Conservation (phyloP, 2,113 vertebrate genomes). For the Passer montanus region DNA sequence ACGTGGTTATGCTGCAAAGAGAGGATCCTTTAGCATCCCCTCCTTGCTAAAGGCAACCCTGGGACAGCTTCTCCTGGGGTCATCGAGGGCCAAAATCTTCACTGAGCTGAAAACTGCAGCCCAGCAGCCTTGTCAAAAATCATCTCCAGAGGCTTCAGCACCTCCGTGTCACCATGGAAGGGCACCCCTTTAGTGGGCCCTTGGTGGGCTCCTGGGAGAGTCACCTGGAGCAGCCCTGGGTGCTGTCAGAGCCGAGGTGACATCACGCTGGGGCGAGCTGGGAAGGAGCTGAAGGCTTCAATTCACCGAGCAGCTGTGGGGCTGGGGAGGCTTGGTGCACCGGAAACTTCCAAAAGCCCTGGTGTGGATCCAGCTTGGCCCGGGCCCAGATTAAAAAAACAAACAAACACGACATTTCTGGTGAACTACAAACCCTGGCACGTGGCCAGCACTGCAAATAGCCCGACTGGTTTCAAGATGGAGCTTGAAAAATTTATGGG, state of each 20-base stretch:
- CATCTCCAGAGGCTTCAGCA: too few relatives aligned
- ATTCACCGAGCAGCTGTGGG: not conserved
- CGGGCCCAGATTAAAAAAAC: not conserved
- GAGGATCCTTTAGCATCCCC: not conserved
- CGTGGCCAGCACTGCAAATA: not conserved
- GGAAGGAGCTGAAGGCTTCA: not conserved
- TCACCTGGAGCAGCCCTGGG: not conserved
- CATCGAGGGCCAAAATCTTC: not conserved
- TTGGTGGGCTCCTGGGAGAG: not conserved
- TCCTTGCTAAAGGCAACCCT: not conserved
- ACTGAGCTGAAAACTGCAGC: fast-evolving
- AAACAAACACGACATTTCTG: slow-evolving; percentile 57
- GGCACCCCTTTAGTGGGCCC: not conserved
- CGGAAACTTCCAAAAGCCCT: not conserved
- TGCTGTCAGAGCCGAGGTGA: fast-evolving
- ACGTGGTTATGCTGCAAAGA: fast-evolving
- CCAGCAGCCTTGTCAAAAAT: not conserved
- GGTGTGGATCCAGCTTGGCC: slow-evolving; percentile 36
- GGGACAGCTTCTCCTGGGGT: not conserved
- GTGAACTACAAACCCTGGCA: slow-evolving; percentile 37
- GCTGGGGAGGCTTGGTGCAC: not conserved
- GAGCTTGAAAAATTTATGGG: slow-evolving; percentile 52
- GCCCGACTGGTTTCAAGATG: slow-evolving; percentile 33
- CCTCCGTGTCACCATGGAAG: fast-evolving
- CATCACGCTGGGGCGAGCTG: fast-evolving